Conservation (phyloP, 2,797 vertebrate genomes). For the Liasis olivaceus region DNA sequence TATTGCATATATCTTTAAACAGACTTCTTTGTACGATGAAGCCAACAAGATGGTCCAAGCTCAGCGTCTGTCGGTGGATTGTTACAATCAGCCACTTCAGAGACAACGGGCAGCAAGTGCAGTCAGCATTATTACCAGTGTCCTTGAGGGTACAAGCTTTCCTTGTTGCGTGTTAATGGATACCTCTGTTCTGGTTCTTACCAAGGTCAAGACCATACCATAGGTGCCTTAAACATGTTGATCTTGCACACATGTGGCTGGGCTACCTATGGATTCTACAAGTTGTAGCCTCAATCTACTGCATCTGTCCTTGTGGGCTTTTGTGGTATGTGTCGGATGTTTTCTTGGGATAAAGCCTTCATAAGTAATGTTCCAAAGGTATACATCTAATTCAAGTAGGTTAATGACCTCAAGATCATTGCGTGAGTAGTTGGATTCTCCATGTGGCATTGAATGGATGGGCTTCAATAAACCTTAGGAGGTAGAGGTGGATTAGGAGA, state of each 20-base stretch:
- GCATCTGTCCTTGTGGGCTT: neutral
- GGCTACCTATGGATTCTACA: too few species aligned
- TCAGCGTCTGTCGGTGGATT: slow-evolving; percentile 75
- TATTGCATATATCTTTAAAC: slow-evolving; percentile 52
- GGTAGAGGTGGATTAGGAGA: too few species aligned
- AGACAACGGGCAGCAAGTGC: slow-evolving; percentile 85
- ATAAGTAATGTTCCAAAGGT: neutral
- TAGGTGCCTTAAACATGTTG: neutral
- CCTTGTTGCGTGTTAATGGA: neutral
- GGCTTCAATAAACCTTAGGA: neutral
- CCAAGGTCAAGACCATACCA: neutral
- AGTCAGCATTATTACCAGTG: slow-evolving; percentile 91
- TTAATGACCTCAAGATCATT: neutral
- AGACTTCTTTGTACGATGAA: slow-evolving; percentile 70
- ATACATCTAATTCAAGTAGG: neutral
- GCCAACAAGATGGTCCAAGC: slow-evolving; percentile 73
- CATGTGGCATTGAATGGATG: neutral
- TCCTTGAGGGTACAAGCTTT: slow-evolving; percentile 87
- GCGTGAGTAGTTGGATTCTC: neutral
- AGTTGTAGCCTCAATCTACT: neutral
- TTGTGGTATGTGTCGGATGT: neutral
- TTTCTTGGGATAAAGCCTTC: neutral
- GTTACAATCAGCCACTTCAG: slow-evolving; percentile 77
- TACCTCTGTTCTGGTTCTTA: neutral
- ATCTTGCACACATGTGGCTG: neutral